Evolutionary conservation across 2,113 vertebrate genomes (phyloP).

Genomic region (Macrotus californicus): DNA sequence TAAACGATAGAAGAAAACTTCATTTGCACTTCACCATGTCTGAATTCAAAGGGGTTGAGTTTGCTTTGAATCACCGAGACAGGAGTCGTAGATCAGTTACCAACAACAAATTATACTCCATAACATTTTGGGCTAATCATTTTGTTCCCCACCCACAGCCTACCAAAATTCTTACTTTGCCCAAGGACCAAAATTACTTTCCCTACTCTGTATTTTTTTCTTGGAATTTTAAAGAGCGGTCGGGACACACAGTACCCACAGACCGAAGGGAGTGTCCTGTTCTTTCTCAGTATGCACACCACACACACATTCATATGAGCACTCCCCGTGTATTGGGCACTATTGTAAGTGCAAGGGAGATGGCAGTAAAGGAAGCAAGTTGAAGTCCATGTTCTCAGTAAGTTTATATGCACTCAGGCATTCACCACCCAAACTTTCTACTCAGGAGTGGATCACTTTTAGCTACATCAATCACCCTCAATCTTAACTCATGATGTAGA

Average conservation of each 20-base stretch:
- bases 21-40: neutral
- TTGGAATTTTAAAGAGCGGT: neutral
- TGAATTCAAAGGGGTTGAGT: neutral
- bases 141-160: neutral
- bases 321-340: too few relatives aligned
- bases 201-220: neutral
- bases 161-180: slow-evolving; percentile 1
- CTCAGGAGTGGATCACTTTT: neutral
- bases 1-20: neutral
- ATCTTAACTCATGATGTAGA: neutral
- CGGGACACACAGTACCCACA: neutral
- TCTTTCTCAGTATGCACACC: neutral
- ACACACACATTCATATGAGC: neutral
- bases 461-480: neutral
- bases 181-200: slow-evolving; percentile 18
- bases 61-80: neutral
- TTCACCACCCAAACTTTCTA: neutral
- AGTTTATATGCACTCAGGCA: neutral
- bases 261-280: neutral
- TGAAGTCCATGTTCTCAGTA: neutral
- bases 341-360: neutral
- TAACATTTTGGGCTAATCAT: neutral
- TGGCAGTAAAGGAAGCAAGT: neutral
- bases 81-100: neutral
- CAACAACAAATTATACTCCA: neutral